These are phyloP conservation scores for Hypothenemus hampei DNA, from an alignment of 1,140 invertebrate species.

Conservation along the genomic window DNA sequence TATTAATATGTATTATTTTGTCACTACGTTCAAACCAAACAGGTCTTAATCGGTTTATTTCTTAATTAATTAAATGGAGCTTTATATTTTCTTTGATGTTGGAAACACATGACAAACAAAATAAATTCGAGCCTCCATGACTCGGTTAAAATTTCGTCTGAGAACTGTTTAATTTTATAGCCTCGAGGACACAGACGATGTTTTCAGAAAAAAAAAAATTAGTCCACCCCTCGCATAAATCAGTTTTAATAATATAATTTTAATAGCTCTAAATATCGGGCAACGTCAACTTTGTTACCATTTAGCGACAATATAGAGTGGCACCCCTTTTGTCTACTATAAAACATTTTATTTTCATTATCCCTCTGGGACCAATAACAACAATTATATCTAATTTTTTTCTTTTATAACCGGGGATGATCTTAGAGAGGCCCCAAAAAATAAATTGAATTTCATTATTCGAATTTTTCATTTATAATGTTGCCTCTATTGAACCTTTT, in stretches of 20 bases:
- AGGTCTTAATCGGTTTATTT: too few species aligned
- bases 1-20: too few species aligned
- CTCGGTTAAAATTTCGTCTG: not conserved
- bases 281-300: slow-evolving; percentile 2
- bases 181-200: slow-evolving; percentile 10
- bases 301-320: slow-evolving; percentile 13
- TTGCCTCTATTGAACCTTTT: slow-evolving; percentile 8
- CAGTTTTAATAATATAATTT: slow-evolving; percentile 29
- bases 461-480: not conserved
- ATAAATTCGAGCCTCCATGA: slow-evolving; percentile 6
- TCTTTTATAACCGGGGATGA: not conserved
- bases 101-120: slow-evolving; percentile 17
- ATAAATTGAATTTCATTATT: too few species aligned
- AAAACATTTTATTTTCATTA: slow-evolving; percentile 16
- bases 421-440: too few species aligned
- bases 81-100: slow-evolving; percentile 13
- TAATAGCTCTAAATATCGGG: slow-evolving; percentile 29
- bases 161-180: slow-evolving; percentile 19
- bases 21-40: too few species aligned
- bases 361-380: not conserved
- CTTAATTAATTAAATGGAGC: not conserved
- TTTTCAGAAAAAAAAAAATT: slow-evolving; percentile 17
- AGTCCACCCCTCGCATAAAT: slow-evolving; percentile 18
- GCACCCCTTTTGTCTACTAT: slow-evolving; percentile 22
- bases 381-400: not conserved